phyloP scores from a whole-genome alignment of 2,888 invertebrate species.

The Philaethria dido region DNA sequence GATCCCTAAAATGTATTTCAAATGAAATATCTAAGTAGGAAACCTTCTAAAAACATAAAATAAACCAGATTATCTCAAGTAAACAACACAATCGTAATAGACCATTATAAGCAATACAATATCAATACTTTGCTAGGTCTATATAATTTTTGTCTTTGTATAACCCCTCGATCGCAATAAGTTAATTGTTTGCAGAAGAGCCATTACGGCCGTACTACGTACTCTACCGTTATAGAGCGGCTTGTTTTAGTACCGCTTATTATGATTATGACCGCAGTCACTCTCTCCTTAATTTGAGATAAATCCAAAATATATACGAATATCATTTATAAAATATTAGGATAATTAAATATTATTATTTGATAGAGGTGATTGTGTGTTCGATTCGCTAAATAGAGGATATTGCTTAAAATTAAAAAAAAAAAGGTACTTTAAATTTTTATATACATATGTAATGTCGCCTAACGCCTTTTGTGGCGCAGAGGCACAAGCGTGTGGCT shows the following conservation, averaged over 20 bases:
- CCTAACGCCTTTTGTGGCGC: no score
- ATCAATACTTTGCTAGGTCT: conserved; percentile 35
- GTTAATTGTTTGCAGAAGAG: conserved; percentile 71
- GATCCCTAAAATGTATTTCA: no score
- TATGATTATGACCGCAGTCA: conserved; percentile 41
- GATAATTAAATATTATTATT: no score
- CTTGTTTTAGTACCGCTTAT: conserved; percentile 69
- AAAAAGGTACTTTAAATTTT: no score
- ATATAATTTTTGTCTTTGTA: conserved; percentile 50
- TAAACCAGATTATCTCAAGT: neutral
- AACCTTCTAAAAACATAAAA: no score
- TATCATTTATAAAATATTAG: neutral
- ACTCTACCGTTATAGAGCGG: conserved; percentile 47
- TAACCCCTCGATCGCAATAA: conserved; percentile 70
- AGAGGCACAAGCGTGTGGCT: no score
- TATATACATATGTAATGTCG: no score
- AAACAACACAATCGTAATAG: neutral
- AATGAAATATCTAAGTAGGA: no score
- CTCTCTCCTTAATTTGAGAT: conserved; percentile 23
- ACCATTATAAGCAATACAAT: neutral
- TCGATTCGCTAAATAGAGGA: no score
- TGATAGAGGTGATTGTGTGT: no score
- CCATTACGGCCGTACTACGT: conserved; percentile 54
- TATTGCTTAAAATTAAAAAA: no score
- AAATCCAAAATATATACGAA: neutral